Evolutionary conservation across 2,888 invertebrate genomes (phyloP), one percentile per base, ranked within the genome.

Genomic region (Drosophila colorata): DNA sequence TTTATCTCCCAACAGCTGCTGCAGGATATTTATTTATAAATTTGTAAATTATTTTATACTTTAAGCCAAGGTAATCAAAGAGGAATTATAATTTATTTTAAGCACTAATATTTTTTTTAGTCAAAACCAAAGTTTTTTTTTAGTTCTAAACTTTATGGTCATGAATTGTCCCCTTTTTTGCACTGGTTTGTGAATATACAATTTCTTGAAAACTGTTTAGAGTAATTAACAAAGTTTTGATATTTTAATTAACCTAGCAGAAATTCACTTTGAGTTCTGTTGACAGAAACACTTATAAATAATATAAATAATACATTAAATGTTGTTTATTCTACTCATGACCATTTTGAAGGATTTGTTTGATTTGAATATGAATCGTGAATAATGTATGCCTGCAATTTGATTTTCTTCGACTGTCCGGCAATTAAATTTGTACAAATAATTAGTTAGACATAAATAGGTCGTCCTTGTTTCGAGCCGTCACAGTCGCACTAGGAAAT

Each of bases 401-500:
- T 52, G 35, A 20, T 16, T 47, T 25, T 7, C 25, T 7, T 25
- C 31, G 11, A 31, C 4, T 37, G 5, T 25, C 38, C 4, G 16
- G 9, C 40, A 69, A 65, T 64, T 69, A 69, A 57, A 59, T 13
- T 23, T 33, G 31, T 33, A 55, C 53, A 41, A 20, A 4, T 7
- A 28, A 18, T 38, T 5, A 47, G 6, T 18, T 9, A 2, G 13
- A 48, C 55, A 76, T 76, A 76, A 69, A 76, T 61, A 57, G 31
- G 7, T 2, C 2, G 44, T 2, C 4, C 3, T 2, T 20, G 8
- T 2, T 1, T 1, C 0, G 1, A 9, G 14, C 11, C 41, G 46
- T 9, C 13, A 28, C 35, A 78, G 76, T 67, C 38, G 2, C 4
- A 0, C 5, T 14, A 20, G 18, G 40, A 18, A 44, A 14, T 16